Conservation (phyloP, 2,113 vertebrate species). For the Dicentrarchus labrax region DNA sequence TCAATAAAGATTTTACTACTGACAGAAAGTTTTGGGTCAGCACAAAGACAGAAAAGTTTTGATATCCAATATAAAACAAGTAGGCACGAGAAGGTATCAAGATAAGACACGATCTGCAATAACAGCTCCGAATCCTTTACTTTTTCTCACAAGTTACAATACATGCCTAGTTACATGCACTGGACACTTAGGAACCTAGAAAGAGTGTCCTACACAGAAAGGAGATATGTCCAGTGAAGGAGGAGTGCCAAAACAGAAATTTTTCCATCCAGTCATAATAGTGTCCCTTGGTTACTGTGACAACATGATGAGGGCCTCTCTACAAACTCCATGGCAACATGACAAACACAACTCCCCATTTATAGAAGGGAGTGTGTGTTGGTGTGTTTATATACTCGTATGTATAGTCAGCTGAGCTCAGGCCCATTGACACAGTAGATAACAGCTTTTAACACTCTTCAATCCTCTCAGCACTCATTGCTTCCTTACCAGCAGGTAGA, state of each 20-base stretch:
- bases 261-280: background rate
- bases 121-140: background rate
- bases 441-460: slow-evolving; percentile 30
- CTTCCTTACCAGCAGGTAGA: background rate
- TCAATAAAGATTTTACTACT: background rate
- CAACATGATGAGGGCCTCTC: slow-evolving; percentile 24
- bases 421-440: background rate
- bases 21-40: slow-evolving; percentile 1
- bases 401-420: slow-evolving; percentile 10
- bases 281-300: slow-evolving; percentile 22
- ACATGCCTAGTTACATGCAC: background rate
- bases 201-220: background rate
- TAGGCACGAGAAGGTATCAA: accelerated
- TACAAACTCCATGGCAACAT: slow-evolving; percentile 47
- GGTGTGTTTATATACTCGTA: background rate
- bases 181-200: background rate
- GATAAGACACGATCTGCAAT: background rate
- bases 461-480: background rate
- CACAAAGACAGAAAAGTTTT: background rate
- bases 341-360: slow-evolving; percentile 34
- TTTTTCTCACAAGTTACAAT: background rate
- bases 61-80: background rate
- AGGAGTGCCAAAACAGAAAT: background rate
- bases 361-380: background rate
- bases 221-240: background rate